Evolutionary conservation across 2,113 vertebrate genomes (phyloP).

Genomic region (Blennius ocellaris): DNA sequence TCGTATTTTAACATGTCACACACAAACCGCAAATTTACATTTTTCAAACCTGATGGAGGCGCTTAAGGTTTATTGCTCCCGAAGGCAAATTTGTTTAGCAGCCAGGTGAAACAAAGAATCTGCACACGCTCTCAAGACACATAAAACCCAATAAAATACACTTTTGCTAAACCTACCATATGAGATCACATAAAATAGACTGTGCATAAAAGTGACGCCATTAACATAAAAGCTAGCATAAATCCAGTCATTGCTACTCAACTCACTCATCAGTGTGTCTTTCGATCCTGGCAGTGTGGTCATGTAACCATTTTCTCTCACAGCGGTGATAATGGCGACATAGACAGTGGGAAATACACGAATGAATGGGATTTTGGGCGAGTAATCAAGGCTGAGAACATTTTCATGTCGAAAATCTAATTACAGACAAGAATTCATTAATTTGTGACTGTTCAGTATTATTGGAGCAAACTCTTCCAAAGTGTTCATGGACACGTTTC

Average conservation of each 20-base stretch:
- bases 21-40: not conserved
- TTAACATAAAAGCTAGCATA: constrained; percentile 19
- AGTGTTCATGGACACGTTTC: constrained; percentile 31
- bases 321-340: not conserved
- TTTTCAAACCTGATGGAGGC: not conserved
- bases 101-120: constrained; percentile 6
- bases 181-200: constrained; percentile 33
- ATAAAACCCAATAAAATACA: constrained; percentile 39
- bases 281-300: not conserved
- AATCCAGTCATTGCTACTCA: not conserved
- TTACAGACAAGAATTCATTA: constrained; percentile 1
- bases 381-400: not conserved
- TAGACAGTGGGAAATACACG: not conserved
- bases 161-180: constrained; percentile 7
- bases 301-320: not conserved
- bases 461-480: constrained; percentile 30
- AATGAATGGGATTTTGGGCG: not conserved
- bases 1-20: not conserved
- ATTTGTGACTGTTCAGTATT: not conserved
- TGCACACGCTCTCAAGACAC: not conserved
- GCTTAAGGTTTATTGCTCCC: constrained; percentile 2
- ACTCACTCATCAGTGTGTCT: not conserved
- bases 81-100: not conserved
- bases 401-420: constrained; percentile 2
- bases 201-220: constrained; percentile 14